Percentiles rank a stretch among this genome's conserved stretches.
These are phyloP conservation scores for Caenorhabditis sulstoni DNA, from an alignment of 2,888 invertebrate genomes.

Conservation along the genomic window DNA sequence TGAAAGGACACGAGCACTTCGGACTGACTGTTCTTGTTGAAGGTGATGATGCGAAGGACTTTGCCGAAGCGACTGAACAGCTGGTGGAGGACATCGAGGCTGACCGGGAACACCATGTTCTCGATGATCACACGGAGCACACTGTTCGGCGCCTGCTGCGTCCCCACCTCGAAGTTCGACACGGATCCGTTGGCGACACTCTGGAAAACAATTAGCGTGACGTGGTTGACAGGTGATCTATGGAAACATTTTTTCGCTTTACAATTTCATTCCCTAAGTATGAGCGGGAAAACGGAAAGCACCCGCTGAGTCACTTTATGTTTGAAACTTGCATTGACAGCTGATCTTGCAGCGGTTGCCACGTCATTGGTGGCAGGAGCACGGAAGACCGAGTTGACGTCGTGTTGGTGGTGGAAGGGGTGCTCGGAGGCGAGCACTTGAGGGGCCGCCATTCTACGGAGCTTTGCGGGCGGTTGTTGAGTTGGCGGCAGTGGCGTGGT, in stretches of 20 bases:
- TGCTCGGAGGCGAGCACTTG: constrained; percentile 50
- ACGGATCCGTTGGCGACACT: constrained; percentile 63
- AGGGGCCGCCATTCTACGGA: constrained; percentile 49
- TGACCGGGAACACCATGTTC: constrained; percentile 98
- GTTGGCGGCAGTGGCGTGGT: constrained; percentile 46
- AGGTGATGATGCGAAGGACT: constrained; percentile 99
- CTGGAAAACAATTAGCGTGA: constrained; percentile 25
- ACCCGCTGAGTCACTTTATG: too few relatives aligned
- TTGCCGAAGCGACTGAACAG: constrained; percentile 99
- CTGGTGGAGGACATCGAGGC: constrained; percentile 93
- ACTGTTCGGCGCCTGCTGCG: constrained; percentile 84
- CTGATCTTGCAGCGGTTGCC: constrained; percentile 14
- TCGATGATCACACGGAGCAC: constrained; percentile 98
- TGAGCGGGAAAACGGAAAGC: too few relatives aligned
- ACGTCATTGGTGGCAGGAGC: constrained; percentile 32
- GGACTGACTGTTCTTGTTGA: constrained; percentile 97
- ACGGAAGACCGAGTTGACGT: constrained; percentile 20
- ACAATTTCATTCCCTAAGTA: too few relatives aligned
- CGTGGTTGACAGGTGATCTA: neutral
- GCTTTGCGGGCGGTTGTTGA: constrained; percentile 36
- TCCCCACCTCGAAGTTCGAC: constrained; percentile 87
- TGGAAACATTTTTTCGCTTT: neutral
- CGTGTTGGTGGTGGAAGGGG: constrained; percentile 43
- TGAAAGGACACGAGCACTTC: too few relatives aligned
- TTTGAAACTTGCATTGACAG: constrained; percentile 29